Base-by-base conservation (phyloP, 2,888 invertebrate genomes). In the Andrena hattorfiana region DNA sequence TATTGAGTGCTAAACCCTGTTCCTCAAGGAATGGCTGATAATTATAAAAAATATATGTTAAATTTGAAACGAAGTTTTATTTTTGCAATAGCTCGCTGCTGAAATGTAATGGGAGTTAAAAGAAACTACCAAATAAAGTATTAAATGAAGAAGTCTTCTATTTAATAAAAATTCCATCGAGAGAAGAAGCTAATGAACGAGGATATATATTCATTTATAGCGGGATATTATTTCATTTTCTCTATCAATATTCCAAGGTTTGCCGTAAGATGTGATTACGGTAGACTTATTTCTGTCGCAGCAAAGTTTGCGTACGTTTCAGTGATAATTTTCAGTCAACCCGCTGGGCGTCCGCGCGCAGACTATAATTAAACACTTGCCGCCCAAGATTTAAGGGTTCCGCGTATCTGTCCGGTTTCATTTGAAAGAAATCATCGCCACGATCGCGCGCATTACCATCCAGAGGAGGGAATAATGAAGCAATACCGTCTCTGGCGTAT, bases 331-430 rank as follows among this genome's bases (percentile, higher is more conserved):
- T 67, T 13, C 54, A 48, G 35, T 35, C n/a, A 20, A 5, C 8
- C n/a, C 16, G 10, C n/a, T 30, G n/a, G 28, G 32, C 51, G 16
- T 16, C 20, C 51, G 23, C 56, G 42, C 32, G 28, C 32, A 7
- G 30, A 8, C 26, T 42, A 23, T 69, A 79, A 70, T 79, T 79
- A 74, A 6, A 79, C 8, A 20, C 35, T 48, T 51, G 28, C 23
- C 62, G 51, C 32, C 8, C 2, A 26, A 23, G 20, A 74, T 68
- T 72, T 56, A 68, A 64, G 35, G 13, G 56, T 51, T 64, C 49
- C 30, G 8, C 35, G 20, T 59, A 49, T 2, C 49, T 28, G 63
- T 68, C 49, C 6, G 16, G 30, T 67, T 20, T 3, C 16, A 13
- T 68, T 32, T 48, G 70, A 54, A 60, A 66, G 54, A 70, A 48